Evolutionary conservation across 2,888 invertebrate genomes (phyloP).

Genomic region (Zaprionus lineosus): DNA sequence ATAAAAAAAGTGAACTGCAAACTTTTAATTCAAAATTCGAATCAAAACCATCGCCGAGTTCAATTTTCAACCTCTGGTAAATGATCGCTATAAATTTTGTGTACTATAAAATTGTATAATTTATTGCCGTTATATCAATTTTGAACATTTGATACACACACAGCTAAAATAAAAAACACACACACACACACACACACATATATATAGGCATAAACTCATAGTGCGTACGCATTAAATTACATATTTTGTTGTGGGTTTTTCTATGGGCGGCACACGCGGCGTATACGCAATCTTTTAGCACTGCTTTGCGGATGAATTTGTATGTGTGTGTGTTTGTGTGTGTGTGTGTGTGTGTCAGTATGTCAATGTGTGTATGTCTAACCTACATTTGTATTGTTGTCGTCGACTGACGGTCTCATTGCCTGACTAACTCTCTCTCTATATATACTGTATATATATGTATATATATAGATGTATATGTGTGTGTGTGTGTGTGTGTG

Average conservation of each 20-base stretch:
- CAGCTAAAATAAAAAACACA: background rate
- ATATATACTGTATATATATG: too few relatives aligned
- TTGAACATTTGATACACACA: slow-evolving; percentile 27
- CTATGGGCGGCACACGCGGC: slow-evolving; percentile 40
- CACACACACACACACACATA: background rate
- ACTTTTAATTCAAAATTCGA: background rate
- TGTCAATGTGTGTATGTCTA: slow-evolving; percentile 49
- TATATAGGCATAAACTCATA: background rate
- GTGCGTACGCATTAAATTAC: slow-evolving; percentile 49
- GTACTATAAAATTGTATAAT: slow-evolving; percentile 47
- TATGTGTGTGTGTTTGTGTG: slow-evolving; percentile 1
- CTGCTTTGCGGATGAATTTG: slow-evolving; percentile 5
- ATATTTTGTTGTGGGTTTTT: slow-evolving; percentile 50
- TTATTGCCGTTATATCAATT: slow-evolving; percentile 38
- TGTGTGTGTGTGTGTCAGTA: slow-evolving; percentile 15
- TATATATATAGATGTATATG: slow-evolving; percentile 8
- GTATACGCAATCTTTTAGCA: slow-evolving; percentile 60
- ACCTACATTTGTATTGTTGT: slow-evolving; percentile 52
- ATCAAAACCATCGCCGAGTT: background rate
- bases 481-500: slow-evolving; percentile 17
- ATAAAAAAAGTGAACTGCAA: too few relatives aligned
- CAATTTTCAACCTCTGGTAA: slow-evolving; percentile 36
- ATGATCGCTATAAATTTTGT: slow-evolving; percentile 29
- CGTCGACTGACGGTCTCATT: slow-evolving; percentile 24
- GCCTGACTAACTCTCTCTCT: slow-evolving; percentile 28